Conservation (phyloP, 1,140 invertebrate genomes). For the Platyura marginata region DNA sequence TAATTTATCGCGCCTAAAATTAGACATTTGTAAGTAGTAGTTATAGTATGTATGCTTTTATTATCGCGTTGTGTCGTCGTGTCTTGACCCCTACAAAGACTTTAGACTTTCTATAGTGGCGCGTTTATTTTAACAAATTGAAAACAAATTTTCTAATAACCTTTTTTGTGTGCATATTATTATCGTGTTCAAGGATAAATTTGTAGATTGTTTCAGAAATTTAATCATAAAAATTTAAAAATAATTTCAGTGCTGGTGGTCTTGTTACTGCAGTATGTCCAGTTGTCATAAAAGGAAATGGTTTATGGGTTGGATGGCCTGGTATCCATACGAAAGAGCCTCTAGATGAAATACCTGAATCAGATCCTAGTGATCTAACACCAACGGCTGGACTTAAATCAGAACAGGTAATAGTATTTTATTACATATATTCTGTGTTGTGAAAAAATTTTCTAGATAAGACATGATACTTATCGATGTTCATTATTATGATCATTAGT, state of each 20-base stretch:
- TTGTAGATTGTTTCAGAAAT: not conserved
- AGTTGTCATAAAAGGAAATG: slow-evolving; percentile 63
- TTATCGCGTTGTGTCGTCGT: no score
- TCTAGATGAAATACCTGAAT: slow-evolving; percentile 61
- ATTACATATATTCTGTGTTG: no score
- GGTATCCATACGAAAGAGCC: slow-evolving; percentile 56
- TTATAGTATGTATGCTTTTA: no score
- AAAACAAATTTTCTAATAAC: not conserved
- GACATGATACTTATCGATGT: no score
- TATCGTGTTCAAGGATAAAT: not conserved
- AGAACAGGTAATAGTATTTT: slow-evolving; percentile 40
- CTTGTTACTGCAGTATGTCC: slow-evolving; percentile 79
- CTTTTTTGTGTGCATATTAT: not conserved
- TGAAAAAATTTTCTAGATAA: no score
- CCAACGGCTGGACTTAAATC: slow-evolving; percentile 69
- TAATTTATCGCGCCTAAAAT: no score
- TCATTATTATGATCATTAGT: no score
- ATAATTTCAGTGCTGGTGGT: slow-evolving; percentile 54
- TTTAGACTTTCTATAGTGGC: not conserved
- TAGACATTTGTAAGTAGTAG: no score
- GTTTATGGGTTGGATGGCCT: slow-evolving; percentile 81
- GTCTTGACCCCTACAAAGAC: not conserved
- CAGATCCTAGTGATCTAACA: slow-evolving; percentile 62
- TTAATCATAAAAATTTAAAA: not conserved
- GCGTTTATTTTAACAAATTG: not conserved